These are phyloP conservation scores for Nezara viridula DNA, from an alignment of 2,888 invertebrate species.

Conservation along the genomic window DNA sequence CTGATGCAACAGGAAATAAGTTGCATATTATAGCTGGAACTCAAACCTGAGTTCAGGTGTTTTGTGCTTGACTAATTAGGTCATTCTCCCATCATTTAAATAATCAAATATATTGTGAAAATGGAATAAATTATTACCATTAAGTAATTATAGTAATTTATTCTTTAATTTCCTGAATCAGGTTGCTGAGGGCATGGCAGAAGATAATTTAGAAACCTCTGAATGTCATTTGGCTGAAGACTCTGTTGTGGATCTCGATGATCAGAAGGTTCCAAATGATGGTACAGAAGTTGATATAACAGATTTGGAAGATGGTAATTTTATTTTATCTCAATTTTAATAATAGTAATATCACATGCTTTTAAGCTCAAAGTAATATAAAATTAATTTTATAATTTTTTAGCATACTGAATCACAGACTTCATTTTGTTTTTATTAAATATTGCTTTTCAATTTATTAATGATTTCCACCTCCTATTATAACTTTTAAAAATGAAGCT, in stretches of 20 bases:
- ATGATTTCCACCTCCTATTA: too few species aligned
- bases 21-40: too few species aligned
- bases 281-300: slow-evolving; percentile 9
- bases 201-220: slow-evolving; percentile 39
- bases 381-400: neutral
- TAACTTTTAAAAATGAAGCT: too few species aligned
- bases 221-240: slow-evolving; percentile 66
- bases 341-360: neutral
- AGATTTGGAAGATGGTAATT: slow-evolving; percentile 52
- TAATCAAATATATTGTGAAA: too few species aligned
- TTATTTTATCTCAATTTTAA: slow-evolving; percentile 15
- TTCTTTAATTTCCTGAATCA: neutral
- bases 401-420: neutral
- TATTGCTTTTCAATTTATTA: too few species aligned
- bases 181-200: slow-evolving; percentile 36
- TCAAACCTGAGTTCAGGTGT: too few species aligned
- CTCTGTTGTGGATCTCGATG: slow-evolving; percentile 66
- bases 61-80: too few species aligned
- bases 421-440: too few species aligned
- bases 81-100: too few species aligned
- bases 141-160: neutral
- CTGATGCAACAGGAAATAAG: too few species aligned
- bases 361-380: neutral
- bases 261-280: slow-evolving; percentile 65
- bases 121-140: too few species aligned